Percentiles rank a stretch among this genome's conserved stretches.
phyloP scores from a whole-genome alignment of 2,888 invertebrate species.

The Calameuta pallipes region DNA sequence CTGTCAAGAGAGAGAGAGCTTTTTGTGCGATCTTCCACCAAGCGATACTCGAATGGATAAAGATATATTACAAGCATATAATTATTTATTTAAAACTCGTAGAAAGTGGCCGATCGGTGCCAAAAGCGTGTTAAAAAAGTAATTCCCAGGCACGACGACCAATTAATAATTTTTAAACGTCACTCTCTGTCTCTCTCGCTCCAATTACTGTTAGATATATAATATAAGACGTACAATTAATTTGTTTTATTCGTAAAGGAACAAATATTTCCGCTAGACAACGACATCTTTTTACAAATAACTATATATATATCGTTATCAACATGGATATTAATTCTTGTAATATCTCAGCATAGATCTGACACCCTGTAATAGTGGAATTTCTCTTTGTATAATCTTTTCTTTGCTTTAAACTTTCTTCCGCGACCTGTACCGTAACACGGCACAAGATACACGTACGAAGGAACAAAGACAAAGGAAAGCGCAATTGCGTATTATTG shows the following conservation, averaged over 20 bases:
- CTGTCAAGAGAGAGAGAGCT: too few species aligned
- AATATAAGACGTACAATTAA: not conserved
- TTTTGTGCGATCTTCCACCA: too few species aligned
- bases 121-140: not conserved
- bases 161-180: not conserved
- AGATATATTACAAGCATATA: not conserved
- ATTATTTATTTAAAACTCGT: not conserved
- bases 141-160: not conserved
- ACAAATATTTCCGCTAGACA: not conserved
- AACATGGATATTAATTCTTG: not conserved
- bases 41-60: too few species aligned
- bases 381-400: not conserved
- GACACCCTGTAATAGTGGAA: not conserved
- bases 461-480: constrained; percentile 6
- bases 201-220: not conserved
- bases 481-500: not conserved
- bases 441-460: constrained; percentile 12
- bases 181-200: not conserved
- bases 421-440: not conserved
- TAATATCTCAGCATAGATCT: not conserved
- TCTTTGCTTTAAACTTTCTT: not conserved
- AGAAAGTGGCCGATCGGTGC: not conserved
- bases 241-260: not conserved
- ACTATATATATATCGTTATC: not conserved
- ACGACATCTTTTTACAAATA: not conserved